Evolutionary conservation across 2,888 invertebrate genomes (phyloP).

Genomic region (Rhyacophila evoluta): DNA sequence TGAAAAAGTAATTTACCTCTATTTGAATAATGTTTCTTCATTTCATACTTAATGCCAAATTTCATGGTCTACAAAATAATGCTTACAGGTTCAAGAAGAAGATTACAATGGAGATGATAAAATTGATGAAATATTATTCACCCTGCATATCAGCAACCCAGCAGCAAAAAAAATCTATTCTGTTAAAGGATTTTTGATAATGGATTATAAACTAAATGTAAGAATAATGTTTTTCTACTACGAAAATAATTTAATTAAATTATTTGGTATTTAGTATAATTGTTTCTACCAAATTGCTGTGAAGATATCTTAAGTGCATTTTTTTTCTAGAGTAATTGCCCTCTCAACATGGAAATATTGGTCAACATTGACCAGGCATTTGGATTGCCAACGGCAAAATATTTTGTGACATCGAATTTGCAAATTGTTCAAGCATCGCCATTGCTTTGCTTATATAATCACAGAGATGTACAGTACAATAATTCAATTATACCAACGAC

Average conservation of each 20-base stretch:
- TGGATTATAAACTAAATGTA: conserved; percentile 75
- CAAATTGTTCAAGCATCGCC: conserved; percentile 66
- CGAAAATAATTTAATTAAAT: no score
- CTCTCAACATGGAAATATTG: conserved; percentile 70
- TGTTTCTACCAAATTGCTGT: no score
- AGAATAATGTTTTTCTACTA: no score
- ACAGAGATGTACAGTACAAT: conserved; percentile 71
- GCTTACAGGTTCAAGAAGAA: conserved; percentile 74
- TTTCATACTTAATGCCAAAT: no score
- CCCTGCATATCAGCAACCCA: conserved; percentile 69
- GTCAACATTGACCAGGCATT: conserved; percentile 66
- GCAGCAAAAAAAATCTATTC: conserved; percentile 68
- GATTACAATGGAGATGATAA: conserved; percentile 75
- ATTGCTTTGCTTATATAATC: conserved; percentile 65
- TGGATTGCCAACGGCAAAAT: conserved; percentile 60
- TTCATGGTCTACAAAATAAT: no score
- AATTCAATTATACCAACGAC: conserved; percentile 65
- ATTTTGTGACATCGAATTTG: conserved; percentile 66
- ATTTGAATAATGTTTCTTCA: no score
- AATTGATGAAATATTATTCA: conserved; percentile 73
- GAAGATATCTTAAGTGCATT: no score
- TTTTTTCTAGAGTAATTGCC: conserved; percentile 68
- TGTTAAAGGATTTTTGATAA: conserved; percentile 69
- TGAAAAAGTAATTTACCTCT: no score
- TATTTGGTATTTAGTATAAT: no score